These are phyloP conservation scores for Diabrotica virgifera DNA, from an alignment of 1,140 invertebrate genomes.

Conservation along the genomic window DNA sequence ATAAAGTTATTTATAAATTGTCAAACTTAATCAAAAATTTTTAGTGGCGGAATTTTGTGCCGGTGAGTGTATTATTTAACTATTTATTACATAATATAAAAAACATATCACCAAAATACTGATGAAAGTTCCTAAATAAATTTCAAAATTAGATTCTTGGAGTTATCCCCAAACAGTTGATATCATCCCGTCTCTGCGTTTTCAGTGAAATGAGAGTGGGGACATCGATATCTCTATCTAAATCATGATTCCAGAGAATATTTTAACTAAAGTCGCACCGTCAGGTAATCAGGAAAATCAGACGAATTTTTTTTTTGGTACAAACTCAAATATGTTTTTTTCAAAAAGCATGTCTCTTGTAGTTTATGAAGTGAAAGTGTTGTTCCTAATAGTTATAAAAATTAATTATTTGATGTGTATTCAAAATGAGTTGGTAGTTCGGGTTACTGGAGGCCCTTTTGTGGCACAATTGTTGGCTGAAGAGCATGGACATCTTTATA, in stretches of 20 bases:
- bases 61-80: no score
- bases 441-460: slow-evolving; percentile 48
- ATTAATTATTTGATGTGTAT: background rate
- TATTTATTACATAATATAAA: no score
- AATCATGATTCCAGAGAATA: background rate
- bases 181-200: background rate
- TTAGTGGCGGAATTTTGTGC: no score
- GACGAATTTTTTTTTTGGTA: background rate
- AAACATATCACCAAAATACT: no score
- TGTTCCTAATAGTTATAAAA: background rate
- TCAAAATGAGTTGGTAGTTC: slow-evolving; percentile 52
- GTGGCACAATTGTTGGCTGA: slow-evolving; percentile 47
- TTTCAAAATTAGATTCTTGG: no score
- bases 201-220: background rate
- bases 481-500: slow-evolving; percentile 47
- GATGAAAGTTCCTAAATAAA: no score
- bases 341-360: no score
- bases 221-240: background rate
- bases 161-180: background rate
- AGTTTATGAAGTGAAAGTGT: background rate
- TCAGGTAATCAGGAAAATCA: background rate
- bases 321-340: background rate
- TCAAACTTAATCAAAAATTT: no score
- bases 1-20: no score
- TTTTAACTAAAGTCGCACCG: background rate